phyloP scores from a whole-genome alignment of 2,113 vertebrate genomes.

The Saguinus midas region DNA sequence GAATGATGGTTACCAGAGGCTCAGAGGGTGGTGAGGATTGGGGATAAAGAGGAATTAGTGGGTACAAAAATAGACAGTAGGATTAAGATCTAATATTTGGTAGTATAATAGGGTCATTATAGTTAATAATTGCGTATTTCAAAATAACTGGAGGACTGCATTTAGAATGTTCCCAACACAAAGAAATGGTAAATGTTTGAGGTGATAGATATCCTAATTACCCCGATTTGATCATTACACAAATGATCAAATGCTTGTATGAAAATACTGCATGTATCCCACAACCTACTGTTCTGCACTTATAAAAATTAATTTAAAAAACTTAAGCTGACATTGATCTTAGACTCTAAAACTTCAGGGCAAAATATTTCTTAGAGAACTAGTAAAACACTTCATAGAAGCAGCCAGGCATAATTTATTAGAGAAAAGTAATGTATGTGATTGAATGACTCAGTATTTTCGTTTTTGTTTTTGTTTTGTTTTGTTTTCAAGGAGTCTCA shows the following conservation, averaged over 20 bases:
- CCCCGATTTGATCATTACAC: background rate
- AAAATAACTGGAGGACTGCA: background rate
- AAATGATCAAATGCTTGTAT: background rate
- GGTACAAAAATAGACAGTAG: background rate
- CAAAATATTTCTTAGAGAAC: constrained; percentile 2
- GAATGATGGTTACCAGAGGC: background rate
- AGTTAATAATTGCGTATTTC: background rate
- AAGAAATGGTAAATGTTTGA: background rate
- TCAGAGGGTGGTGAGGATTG: background rate
- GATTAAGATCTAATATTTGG: background rate
- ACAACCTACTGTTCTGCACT: background rate
- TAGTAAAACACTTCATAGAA: background rate
- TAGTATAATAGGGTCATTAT: background rate
- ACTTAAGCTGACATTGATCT: constrained; percentile 20
- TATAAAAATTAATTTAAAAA: background rate
- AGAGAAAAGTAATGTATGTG: background rate
- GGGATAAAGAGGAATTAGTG: background rate
- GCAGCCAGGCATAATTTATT: background rate
- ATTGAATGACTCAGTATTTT: background rate
- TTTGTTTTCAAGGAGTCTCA: no score
- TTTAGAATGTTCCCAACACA: background rate
- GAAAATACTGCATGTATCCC: background rate
- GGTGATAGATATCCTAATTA: background rate
- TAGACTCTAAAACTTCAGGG: constrained; percentile 38
- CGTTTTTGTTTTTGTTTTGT: no score